Percentiles rank a stretch among this genome's conserved stretches.
phyloP scores from a whole-genome alignment of 2,888 invertebrate genomes.

The Orgyia antiqua region DNA sequence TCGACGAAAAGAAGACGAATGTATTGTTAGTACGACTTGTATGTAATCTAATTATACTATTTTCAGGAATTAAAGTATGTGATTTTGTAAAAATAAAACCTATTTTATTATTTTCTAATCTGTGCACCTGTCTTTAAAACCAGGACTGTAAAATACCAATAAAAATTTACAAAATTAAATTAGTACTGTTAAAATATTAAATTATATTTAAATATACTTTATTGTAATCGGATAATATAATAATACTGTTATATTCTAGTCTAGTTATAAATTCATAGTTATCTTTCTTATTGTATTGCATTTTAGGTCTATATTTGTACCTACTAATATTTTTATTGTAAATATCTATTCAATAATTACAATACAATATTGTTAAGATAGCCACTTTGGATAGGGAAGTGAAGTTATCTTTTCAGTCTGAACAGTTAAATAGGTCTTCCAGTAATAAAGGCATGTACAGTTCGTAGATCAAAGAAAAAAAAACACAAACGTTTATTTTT shows the following conservation, averaged over 20 bases:
- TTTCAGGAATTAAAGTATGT: no score
- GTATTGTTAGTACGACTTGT: no score
- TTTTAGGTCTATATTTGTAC: constrained; percentile 29
- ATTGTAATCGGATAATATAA: constrained; percentile 10
- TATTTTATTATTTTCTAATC: no score
- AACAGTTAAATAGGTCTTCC: constrained; percentile 3
- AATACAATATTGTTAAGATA: constrained; percentile 5
- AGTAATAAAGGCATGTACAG: constrained; percentile 4
- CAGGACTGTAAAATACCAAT: not conserved
- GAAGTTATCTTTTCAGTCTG: not conserved
- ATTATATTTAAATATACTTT: constrained; percentile 7
- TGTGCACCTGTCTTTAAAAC: no score
- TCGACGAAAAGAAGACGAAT: no score
- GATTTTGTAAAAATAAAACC: no score
- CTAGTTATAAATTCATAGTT: constrained; percentile 21
- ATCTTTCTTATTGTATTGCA: constrained; percentile 25
- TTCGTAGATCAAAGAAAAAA: no score
- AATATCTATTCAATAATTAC: no score
- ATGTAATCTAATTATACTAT: no score
- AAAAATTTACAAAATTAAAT: constrained; percentile 10
- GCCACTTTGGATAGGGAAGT: constrained; percentile 13
- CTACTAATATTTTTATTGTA: constrained; percentile 10
- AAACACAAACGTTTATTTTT: no score
- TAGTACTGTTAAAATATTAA: constrained; percentile 4
- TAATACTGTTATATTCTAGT: constrained; percentile 16